These are phyloP conservation scores for Coptotermes formosanus DNA, from an alignment of 1,140 invertebrate species.

Conservation along the genomic window DNA sequence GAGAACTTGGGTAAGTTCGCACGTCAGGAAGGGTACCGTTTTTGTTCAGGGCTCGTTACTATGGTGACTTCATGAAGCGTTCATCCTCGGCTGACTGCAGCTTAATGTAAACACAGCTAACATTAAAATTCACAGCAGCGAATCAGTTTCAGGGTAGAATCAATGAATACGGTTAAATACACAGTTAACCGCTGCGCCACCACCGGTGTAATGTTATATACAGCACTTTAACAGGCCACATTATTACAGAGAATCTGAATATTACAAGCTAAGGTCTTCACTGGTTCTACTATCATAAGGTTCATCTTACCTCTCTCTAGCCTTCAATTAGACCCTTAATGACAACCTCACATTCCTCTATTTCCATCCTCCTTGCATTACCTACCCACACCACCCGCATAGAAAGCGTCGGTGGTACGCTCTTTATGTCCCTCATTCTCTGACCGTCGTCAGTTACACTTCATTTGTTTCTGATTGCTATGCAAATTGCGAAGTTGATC, in stretches of 20 bases:
- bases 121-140: not conserved
- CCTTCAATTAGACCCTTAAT: not conserved
- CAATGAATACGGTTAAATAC: not conserved
- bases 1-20: no score
- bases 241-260: not conserved
- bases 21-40: no score
- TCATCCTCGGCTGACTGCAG: no score
- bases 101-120: not conserved
- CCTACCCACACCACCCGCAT: not conserved
- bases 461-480: constrained; percentile 15
- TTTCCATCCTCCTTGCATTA: not conserved
- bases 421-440: not conserved
- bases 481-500: not conserved
- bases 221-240: not conserved
- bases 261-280: not conserved
- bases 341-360: not conserved
- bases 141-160: not conserved
- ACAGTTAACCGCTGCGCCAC: not conserved
- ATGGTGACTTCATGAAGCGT: no score
- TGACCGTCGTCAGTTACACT: not conserved
- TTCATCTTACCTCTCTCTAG: not conserved
- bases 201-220: not conserved
- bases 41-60: no score
- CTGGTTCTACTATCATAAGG: not conserved
- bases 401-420: not conserved